Evolutionary conservation across 2,888 invertebrate genomes (phyloP), one percentile per base, ranked within the genome.

Genomic region (Drosophila anceps): DNA sequence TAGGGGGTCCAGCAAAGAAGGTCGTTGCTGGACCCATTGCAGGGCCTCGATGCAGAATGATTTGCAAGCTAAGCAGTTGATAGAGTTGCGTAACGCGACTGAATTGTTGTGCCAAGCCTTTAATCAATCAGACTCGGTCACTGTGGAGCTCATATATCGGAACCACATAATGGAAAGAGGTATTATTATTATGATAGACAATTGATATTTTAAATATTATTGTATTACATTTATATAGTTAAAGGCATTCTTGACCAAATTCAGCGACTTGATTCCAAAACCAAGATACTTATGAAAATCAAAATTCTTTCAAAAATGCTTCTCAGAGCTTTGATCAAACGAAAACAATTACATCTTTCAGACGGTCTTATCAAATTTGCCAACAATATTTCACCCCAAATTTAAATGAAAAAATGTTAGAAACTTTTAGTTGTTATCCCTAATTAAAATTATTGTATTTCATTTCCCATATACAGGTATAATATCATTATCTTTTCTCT

Each of bases 11-110:
- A 78, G 48, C n/a, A 57, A 53, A 18, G 8, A 24, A 2, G 18
- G 63, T 29, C 29, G 43, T 15, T 51, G 65, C 29, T 76, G 78
- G 75, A 64, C 71, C 12, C 75, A 60, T 10, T 76, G 68, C 65
- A 72, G 59, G 41, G 29, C 65, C 20, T 46, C 53, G 8, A 31
- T 46, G 60, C 33, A 48, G 59, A 41, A 33, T 27, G 24, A 9
- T 15, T n/a, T 46, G 9, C 37, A 66, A 29, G 7, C 20, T 6
- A 13, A 10, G 4, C 18, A 24, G 29, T 27, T 61, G 0, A 41
- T n/a, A 7, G 13, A 29, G 33, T 10, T 59, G 0, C 57, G 51
- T 48, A 35, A 37, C 0, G 20, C 46, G n/a, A 41, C 41, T 9
- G 33, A 69, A 24, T 24, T 43, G n/a, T n/a, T 57, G 9, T 39